phyloP scores from a whole-genome alignment of 2,797 vertebrate genomes.

The Orientallactaga sibirica region DNA sequence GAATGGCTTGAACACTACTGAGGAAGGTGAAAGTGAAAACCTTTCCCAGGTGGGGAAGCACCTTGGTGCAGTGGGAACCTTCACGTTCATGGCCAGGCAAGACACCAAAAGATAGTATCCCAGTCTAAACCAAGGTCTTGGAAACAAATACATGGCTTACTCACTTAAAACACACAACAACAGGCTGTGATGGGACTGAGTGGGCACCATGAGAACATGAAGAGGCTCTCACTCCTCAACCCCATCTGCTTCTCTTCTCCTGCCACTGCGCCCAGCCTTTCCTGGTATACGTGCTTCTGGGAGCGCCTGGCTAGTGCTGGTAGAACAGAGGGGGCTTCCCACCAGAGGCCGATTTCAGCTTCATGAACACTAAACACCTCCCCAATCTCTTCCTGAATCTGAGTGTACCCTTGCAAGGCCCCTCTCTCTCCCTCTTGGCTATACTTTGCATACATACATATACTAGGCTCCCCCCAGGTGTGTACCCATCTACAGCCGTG shows the following conservation, averaged over 20 bases:
- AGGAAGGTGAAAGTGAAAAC: background rate
- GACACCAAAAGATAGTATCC: background rate
- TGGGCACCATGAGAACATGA: rapidly evolving
- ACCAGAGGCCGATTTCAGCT: too few species aligned
- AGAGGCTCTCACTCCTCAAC: background rate
- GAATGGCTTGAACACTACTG: background rate
- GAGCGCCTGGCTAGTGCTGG: background rate
- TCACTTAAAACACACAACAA: too few species aligned
- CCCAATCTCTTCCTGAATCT: too few species aligned
- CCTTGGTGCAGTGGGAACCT: background rate
- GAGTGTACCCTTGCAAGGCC: background rate
- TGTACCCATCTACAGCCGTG: background rate
- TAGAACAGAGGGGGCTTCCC: background rate
- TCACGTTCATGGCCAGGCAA: background rate
- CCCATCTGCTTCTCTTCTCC: too few species aligned
- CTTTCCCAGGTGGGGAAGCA: background rate
- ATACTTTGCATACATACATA: background rate
- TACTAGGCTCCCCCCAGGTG: rapidly evolving
- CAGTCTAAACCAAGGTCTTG: background rate
- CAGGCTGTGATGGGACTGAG: too few species aligned
- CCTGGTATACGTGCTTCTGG: too few species aligned
- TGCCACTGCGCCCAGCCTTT: background rate
- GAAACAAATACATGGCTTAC: background rate
- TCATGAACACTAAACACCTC: background rate
- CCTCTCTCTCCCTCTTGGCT: too few species aligned